Percentiles rank a stretch among this genome's conserved stretches.
Conservation (phyloP, 2,888 invertebrate species). For the Apamea monoglypha region DNA sequence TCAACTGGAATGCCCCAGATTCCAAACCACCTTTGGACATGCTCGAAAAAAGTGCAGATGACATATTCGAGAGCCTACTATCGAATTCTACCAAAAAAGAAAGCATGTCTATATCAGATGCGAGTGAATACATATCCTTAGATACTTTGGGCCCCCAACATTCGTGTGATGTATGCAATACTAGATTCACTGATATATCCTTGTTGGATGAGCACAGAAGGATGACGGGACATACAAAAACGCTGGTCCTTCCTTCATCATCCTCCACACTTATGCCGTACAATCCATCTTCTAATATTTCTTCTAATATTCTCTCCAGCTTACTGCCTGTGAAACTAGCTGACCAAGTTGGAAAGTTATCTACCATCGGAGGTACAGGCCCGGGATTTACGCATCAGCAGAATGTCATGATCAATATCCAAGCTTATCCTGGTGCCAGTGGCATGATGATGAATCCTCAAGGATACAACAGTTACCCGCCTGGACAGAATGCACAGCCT, state of each 20-base stretch:
- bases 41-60: constrained; percentile 87
- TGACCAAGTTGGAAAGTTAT: constrained; percentile 87
- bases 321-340: constrained; percentile 87
- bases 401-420: constrained; percentile 92
- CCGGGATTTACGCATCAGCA: constrained; percentile 90
- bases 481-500: constrained; percentile 84
- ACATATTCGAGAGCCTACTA: constrained; percentile 87
- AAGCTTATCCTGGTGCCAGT: constrained; percentile 90
- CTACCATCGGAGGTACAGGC: constrained; percentile 76
- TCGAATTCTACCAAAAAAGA: constrained; percentile 84
- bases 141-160: constrained; percentile 91
- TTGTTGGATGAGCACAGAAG: constrained; percentile 89
- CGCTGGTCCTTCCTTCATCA: constrained; percentile 75
- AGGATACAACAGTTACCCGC: constrained; percentile 83
- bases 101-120: constrained; percentile 79
- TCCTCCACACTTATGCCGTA: constrained; percentile 83
- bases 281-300: constrained; percentile 78
- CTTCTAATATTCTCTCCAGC: constrained; percentile 82
- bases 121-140: constrained; percentile 92
- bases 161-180: constrained; percentile 91
- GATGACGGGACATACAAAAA: constrained; percentile 90
- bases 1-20: constrained; percentile 88
- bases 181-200: constrained; percentile 89
- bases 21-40: constrained; percentile 84
- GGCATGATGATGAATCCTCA: constrained; percentile 87